Evolutionary conservation across 2,797 vertebrate species (phyloP).

Genomic region (Brachyalestes nurse): DNA sequence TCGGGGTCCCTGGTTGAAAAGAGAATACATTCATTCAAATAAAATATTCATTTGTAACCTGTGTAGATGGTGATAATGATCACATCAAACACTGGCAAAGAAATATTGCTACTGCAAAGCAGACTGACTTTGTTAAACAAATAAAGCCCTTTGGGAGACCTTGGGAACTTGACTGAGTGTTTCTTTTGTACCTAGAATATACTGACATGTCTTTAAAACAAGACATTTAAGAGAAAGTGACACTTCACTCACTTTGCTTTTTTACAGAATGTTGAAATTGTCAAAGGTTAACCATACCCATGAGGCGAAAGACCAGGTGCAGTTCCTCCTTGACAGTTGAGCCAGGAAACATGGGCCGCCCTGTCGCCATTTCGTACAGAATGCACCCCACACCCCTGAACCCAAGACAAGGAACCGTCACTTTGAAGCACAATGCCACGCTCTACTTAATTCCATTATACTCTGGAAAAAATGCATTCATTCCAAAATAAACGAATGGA

Average conservation of each 20-base stretch:
- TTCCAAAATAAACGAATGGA: conserved; percentile 48
- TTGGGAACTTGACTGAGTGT: conserved; percentile 2
- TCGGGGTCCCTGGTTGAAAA: conserved; percentile 73
- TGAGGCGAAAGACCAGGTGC: conserved; percentile 90
- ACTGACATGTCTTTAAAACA: conserved; percentile 4
- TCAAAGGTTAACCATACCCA: conserved; percentile 78
- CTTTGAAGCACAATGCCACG: conserved; percentile 15
- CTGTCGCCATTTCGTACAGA: conserved; percentile 93
- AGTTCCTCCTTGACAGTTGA: conserved; percentile 95
- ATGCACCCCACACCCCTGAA: conserved; percentile 95
- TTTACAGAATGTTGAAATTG: conserved; percentile 11
- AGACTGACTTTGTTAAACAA: conserved; percentile 18
- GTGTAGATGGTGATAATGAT: not conserved
- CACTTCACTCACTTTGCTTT: not conserved
- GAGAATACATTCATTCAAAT: not conserved
- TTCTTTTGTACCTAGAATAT: conserved; percentile 6
- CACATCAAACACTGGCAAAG: not conserved
- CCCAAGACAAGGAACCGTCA: conserved; percentile 45
- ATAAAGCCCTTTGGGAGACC: conserved; percentile 5
- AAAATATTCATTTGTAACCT: conserved; percentile 16
- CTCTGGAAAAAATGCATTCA: conserved; percentile 13
- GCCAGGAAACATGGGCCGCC: conserved; percentile 94
- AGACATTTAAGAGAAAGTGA: not conserved
- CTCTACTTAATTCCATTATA: conserved; percentile 37
- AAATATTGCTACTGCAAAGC: not conserved